Percentiles rank a stretch among this genome's conserved stretches.
These are phyloP conservation scores for Phoxinus phoxinus DNA, from an alignment of 2,113 vertebrate species.

Conservation along the genomic window DNA sequence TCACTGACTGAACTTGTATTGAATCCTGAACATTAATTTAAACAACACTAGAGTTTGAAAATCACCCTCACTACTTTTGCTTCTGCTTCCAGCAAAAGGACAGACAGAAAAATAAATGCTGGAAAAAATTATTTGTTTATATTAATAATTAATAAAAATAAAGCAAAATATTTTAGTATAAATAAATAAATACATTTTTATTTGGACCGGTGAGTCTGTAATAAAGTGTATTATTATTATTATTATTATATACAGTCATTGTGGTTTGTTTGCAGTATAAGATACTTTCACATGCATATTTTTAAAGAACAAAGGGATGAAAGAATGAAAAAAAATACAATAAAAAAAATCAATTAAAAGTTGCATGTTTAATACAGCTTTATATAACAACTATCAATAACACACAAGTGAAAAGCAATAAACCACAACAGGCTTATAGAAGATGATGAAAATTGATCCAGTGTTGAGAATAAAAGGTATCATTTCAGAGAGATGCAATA, in stretches of 20 bases:
- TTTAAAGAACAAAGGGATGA: too few species aligned
- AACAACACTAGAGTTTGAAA: neutral
- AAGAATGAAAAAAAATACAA: too few species aligned
- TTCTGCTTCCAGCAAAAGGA: neutral
- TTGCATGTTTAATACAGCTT: neutral
- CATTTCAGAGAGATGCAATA: slow-evolving; percentile 66
- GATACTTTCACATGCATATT: too few species aligned
- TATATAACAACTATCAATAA: slow-evolving; percentile 30
- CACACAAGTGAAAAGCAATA: slow-evolving; percentile 68
- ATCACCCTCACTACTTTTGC: neutral
- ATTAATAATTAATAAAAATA: neutral
- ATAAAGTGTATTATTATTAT: too few species aligned
- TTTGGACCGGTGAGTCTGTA: too few species aligned
- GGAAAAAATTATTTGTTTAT: neutral
- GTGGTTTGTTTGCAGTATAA: too few species aligned
- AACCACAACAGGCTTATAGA: slow-evolving; percentile 68
- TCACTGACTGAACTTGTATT: neutral
- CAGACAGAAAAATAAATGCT: neutral
- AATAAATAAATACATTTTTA: too few species aligned
- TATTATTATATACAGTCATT: too few species aligned
- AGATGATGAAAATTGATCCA: slow-evolving; percentile 75
- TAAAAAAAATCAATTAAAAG: neutral
- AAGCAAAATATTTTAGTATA: neutral
- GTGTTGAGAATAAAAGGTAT: slow-evolving; percentile 72
- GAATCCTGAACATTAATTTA: neutral